Evolutionary conservation across 1,140 invertebrate species (phyloP).

Genomic region (Medauroidea extradentata): DNA sequence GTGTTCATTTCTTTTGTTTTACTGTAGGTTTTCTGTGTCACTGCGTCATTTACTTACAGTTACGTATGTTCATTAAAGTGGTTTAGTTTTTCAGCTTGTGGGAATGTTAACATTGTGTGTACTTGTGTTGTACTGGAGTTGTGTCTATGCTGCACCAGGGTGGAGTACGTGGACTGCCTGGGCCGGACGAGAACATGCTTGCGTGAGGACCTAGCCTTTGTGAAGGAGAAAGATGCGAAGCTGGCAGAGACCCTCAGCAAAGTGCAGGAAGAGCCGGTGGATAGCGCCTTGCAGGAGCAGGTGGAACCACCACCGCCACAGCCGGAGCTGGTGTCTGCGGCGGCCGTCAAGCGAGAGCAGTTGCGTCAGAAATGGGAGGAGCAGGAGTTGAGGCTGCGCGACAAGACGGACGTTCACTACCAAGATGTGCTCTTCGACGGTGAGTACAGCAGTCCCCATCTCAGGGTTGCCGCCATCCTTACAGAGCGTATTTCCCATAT

Average conservation of each 20-base stretch:
- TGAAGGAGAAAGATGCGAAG: slow-evolving; percentile 61
- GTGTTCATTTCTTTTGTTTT: too few relatives aligned
- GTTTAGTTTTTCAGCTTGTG: background rate
- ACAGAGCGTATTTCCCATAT: too few relatives aligned
- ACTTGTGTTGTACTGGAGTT: background rate
- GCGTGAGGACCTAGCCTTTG: slow-evolving; percentile 66
- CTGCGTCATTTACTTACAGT: slow-evolving; percentile 11
- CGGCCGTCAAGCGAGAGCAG: slow-evolving; percentile 52
- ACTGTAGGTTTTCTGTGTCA: too few relatives aligned
- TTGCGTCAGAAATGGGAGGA: slow-evolving; percentile 61
- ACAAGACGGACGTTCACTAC: slow-evolving; percentile 75
- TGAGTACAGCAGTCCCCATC: slow-evolving; percentile 34
- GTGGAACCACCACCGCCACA: slow-evolving; percentile 39
- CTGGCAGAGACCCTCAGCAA: slow-evolving; percentile 30
- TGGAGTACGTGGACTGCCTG: slow-evolving; percentile 83
- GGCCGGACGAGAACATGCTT: slow-evolving; percentile 80
- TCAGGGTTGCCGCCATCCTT: background rate
- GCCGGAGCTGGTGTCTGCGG: slow-evolving; percentile 38
- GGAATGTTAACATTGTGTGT: slow-evolving; percentile 4
- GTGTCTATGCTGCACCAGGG: slow-evolving; percentile 49
- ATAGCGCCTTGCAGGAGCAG: slow-evolving; percentile 44
- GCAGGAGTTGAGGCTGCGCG: slow-evolving; percentile 53
- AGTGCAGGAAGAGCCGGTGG: background rate
- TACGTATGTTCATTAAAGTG: too few relatives aligned
- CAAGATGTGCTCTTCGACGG: slow-evolving; percentile 84